phyloP scores from a whole-genome alignment of 2,888 invertebrate genomes.

The Drosophila fulvimacula region DNA sequence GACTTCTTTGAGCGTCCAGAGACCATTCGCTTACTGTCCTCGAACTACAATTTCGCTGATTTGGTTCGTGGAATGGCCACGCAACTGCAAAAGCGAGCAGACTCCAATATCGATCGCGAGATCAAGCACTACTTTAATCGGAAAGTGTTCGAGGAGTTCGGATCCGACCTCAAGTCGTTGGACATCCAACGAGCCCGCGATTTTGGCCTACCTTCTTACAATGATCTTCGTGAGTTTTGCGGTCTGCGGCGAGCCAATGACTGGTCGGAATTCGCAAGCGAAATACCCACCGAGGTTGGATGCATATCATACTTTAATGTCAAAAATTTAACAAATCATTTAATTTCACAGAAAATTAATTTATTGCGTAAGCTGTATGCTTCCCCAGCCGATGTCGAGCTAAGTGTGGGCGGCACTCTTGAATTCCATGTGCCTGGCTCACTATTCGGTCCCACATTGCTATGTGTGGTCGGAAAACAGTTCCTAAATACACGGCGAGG shows the following conservation, averaged over 20 bases:
- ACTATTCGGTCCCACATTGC: conserved; percentile 89
- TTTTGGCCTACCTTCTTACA: conserved; percentile 75
- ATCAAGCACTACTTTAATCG: conserved; percentile 79
- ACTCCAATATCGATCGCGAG: conserved; percentile 88
- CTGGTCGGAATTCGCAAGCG: conserved; percentile 85
- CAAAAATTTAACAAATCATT: neutral
- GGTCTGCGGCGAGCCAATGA: conserved; percentile 72
- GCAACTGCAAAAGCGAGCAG: conserved; percentile 90
- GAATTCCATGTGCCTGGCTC: conserved; percentile 88
- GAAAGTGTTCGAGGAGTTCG: conserved; percentile 85
- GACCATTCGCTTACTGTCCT: conserved; percentile 77
- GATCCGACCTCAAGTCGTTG: conserved; percentile 84
- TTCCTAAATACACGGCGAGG: conserved; percentile 89
- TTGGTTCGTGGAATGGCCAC: conserved; percentile 89
- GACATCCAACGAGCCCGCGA: conserved; percentile 81
- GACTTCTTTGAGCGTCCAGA: conserved; percentile 70
- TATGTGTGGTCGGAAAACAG: conserved; percentile 89
- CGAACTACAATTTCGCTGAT: conserved; percentile 87
- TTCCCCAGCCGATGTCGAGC: conserved; percentile 89
- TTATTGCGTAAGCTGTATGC: conserved; percentile 86
- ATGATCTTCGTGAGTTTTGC: conserved; percentile 75
- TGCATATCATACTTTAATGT: neutral
- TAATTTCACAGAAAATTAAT: conserved; percentile 86
- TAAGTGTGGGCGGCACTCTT: conserved; percentile 89
- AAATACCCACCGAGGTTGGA: conserved; percentile 88